These are phyloP conservation scores for Scolanthus callimorphus DNA, from an alignment of 92 coral and sea anemone genomes.

Conservation along the genomic window DNA sequence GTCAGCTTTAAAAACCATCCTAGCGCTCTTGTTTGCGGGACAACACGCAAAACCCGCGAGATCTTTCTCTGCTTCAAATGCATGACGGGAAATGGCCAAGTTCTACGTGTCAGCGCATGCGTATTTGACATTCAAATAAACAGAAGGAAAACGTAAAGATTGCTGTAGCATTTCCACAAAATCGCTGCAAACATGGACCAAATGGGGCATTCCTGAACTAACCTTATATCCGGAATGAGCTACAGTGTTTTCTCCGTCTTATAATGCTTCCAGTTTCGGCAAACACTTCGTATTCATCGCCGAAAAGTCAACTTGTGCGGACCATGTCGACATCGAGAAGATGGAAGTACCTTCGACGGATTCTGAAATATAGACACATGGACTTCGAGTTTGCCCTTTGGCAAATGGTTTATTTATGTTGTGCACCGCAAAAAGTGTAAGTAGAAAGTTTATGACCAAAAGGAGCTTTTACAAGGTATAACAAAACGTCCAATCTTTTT, in stretches of 20 bases:
- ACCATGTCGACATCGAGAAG: constrained; percentile 73
- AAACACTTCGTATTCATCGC: constrained; percentile 62
- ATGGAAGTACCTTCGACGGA: constrained; percentile 92
- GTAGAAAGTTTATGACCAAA: no score
- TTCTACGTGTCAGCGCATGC: constrained; percentile 99
- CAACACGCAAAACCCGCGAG: no score
- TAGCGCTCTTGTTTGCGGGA: no score
- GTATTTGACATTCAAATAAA: no score
- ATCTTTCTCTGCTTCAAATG: constrained; percentile 21
- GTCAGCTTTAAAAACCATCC: no score
- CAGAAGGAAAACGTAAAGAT: not conserved
- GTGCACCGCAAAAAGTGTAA: constrained; percentile 98
- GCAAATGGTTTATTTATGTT: constrained; percentile 96
- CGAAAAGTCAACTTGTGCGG: constrained; percentile 62
- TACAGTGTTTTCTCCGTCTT: no score
- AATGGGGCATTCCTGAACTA: no score
- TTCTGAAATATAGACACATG: constrained; percentile 94
- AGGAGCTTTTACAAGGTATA: no score
- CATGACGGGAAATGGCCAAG: constrained; percentile 49
- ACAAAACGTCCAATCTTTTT: no score
- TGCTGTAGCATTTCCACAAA: no score
- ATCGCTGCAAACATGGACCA: no score
- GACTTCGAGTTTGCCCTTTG: constrained; percentile 99
- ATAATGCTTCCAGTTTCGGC: constrained; percentile 63
- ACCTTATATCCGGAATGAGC: no score